Conservation (phyloP, 1,140 invertebrate species). For the Tyrophagus putrescentiae region DNA sequence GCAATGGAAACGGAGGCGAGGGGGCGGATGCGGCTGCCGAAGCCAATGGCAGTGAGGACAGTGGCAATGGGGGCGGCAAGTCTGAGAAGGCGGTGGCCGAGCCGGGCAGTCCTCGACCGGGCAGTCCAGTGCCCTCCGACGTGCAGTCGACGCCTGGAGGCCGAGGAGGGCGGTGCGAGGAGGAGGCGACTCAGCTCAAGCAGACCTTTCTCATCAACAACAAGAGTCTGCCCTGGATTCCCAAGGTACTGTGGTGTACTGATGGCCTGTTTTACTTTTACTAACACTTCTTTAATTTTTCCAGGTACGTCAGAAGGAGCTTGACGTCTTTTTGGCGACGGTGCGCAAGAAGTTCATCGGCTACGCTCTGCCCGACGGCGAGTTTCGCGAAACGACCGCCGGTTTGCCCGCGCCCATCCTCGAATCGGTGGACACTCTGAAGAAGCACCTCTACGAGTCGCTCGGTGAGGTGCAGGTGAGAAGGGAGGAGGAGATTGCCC, state of each 20-base stretch:
- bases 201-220: constrained; percentile 21
- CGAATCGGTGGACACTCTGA: constrained; percentile 77
- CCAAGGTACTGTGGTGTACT: no score
- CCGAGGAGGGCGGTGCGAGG: constrained; percentile 33
- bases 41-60: no score
- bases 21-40: background rate
- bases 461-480: constrained; percentile 41
- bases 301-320: constrained; percentile 80
- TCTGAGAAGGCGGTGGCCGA: no score
- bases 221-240: constrained; percentile 68
- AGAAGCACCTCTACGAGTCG: constrained; percentile 44
- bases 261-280: no score
- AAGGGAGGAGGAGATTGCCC: constrained; percentile 39
- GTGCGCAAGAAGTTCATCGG: constrained; percentile 89
- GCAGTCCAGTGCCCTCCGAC: constrained; percentile 25
- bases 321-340: constrained; percentile 76
- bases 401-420: constrained; percentile 87
- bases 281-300: no score
- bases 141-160: constrained; percentile 32
- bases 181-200: constrained; percentile 28
- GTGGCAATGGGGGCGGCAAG: no score
- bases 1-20: background rate
- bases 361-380: constrained; percentile 56
- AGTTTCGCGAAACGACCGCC: constrained; percentile 62
- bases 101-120: constrained; percentile 26